These are phyloP conservation scores for Scomber japonicus DNA, from an alignment of 2,113 vertebrate genomes.

Conservation along the genomic window DNA sequence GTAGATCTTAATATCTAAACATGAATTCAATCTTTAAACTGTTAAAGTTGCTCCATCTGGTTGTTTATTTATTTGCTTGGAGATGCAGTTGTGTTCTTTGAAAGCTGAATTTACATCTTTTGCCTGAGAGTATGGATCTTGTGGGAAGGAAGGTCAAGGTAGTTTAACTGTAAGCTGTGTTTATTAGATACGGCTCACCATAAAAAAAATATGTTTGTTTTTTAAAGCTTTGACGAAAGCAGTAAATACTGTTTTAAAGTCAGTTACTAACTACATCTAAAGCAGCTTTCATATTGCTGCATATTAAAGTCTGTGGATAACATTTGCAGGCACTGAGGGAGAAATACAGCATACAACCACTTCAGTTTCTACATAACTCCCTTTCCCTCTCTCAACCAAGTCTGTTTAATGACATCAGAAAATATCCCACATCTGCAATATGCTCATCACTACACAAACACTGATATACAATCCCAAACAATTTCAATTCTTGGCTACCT, in stretches of 20 bases:
- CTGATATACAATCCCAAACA: no score
- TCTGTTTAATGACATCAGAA: no score
- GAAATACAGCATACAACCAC: no score
- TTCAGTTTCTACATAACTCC: no score
- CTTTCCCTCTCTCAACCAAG: no score
- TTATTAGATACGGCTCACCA: neutral
- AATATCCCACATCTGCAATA: no score
- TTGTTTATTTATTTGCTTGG: neutral
- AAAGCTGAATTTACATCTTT: constrained; percentile 9
- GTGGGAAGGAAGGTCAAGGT: neutral
- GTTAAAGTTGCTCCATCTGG: neutral
- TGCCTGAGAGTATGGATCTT: neutral
- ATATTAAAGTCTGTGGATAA: no score
- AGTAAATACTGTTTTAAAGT: neutral
- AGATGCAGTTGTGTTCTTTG: neutral
- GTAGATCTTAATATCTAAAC: neutral
- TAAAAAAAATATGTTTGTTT: neutral
- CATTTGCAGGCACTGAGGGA: no score
- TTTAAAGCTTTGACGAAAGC: neutral
- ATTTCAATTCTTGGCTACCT: no score
- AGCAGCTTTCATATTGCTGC: neutral
- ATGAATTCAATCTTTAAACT: neutral
- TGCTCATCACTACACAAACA: no score
- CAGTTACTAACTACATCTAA: neutral
- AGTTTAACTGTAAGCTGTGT: neutral